These are phyloP conservation scores for Agrenia bidenticulata DNA, from an alignment of 2,888 invertebrate species.

Conservation along the genomic window DNA sequence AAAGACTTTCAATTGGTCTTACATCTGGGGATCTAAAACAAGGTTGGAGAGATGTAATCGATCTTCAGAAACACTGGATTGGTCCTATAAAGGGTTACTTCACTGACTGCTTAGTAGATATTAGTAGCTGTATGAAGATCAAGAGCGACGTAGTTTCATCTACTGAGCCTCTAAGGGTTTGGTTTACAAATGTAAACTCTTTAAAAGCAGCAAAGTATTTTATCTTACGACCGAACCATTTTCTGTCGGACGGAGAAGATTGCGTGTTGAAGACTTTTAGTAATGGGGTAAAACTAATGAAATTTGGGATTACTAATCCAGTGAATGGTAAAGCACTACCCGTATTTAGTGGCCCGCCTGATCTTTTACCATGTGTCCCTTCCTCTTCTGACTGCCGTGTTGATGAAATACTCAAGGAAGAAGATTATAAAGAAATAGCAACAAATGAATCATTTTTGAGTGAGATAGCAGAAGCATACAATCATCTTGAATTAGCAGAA, in stretches of 20 bases:
- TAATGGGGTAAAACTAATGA: constrained; percentile 45
- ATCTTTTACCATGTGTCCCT: constrained; percentile 57
- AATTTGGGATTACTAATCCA: constrained; percentile 63
- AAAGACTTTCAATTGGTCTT: constrained; percentile 59
- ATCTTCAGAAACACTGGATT: constrained; percentile 86
- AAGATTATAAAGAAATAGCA: constrained; percentile 52
- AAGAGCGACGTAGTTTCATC: not conserved
- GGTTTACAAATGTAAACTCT: constrained; percentile 75
- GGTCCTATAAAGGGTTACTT: constrained; percentile 78
- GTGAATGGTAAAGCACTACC: constrained; percentile 67
- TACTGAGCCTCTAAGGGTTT: constrained; percentile 61
- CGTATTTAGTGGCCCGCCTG: constrained; percentile 58
- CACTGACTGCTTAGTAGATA: constrained; percentile 65
- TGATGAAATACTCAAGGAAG: constrained; percentile 67
- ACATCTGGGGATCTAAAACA: constrained; percentile 57
- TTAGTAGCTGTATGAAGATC: constrained; percentile 28
- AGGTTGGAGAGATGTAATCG: constrained; percentile 82
- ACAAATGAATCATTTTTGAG: constrained; percentile 32
- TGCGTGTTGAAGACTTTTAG: constrained; percentile 23
- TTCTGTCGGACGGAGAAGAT: constrained; percentile 56
- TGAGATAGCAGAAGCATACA: not conserved
- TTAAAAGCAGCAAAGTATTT: constrained; percentile 71
- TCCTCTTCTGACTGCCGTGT: constrained; percentile 69
- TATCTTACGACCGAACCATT: constrained; percentile 63
- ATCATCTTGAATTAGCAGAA: not conserved